Conservation (phyloP, 2,797 vertebrate species). For the Clarias laeviceps region DNA sequence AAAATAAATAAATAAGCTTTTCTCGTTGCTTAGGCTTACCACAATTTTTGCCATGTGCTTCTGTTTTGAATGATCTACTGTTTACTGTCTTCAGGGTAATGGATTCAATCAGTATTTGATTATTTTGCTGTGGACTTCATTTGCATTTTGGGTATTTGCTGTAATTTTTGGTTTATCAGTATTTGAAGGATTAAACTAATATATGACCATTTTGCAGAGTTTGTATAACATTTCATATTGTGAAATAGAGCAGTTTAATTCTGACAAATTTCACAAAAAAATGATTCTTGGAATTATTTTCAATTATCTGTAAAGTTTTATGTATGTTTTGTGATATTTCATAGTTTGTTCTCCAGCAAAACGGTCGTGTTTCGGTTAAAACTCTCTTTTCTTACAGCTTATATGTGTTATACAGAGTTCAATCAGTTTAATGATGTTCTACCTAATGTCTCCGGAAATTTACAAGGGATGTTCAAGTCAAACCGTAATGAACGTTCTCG, state of each 20-base stretch:
- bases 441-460: background rate
- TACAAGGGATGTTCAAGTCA: too few relatives aligned
- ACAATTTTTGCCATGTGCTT: background rate
- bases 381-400: too few relatives aligned
- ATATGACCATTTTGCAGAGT: background rate
- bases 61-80: background rate
- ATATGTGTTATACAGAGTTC: too few relatives aligned
- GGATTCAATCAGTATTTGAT: background rate
- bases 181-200: background rate
- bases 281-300: background rate
- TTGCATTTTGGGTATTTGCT: background rate
- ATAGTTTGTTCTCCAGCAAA: background rate
- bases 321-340: background rate
- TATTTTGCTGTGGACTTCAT: background rate
- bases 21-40: background rate
- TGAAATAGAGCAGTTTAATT: background rate
- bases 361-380: background rate
- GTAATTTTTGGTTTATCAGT: background rate
- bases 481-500: too few relatives aligned
- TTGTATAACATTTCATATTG: background rate
- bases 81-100: background rate
- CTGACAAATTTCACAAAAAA: background rate
- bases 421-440: background rate
- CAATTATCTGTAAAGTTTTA: background rate
- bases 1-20: too few relatives aligned